Evolutionary conservation across 2,888 invertebrate genomes (phyloP).

Genomic region (Oligia latruncula): DNA sequence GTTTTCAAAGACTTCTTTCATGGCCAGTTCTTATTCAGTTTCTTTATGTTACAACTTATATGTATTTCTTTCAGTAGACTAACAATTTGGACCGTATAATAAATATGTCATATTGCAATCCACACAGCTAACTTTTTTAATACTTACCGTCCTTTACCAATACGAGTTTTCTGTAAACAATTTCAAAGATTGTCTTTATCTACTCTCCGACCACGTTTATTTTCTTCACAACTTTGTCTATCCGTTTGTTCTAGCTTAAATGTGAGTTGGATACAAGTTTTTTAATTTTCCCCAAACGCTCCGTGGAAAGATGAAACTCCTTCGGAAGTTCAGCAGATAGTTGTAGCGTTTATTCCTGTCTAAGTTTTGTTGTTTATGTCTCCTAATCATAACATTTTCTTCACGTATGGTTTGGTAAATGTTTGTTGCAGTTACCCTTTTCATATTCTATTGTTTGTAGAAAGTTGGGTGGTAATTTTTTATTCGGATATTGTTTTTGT

Average conservation of each 20-base stretch:
- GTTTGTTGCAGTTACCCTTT: slow-evolving; percentile 28
- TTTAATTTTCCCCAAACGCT: slow-evolving; percentile 67
- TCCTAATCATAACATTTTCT: slow-evolving; percentile 52
- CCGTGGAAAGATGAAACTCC: slow-evolving; percentile 49
- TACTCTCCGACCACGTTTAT: slow-evolving; percentile 56
- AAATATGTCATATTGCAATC: slow-evolving; percentile 42
- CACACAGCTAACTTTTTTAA: slow-evolving; percentile 61
- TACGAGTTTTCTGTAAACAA: slow-evolving; percentile 61
- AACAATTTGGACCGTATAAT: not conserved
- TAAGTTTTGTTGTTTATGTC: slow-evolving; percentile 56
- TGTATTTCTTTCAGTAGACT: not conserved
- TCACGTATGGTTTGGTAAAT: slow-evolving; percentile 40
- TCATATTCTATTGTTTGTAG: slow-evolving; percentile 31
- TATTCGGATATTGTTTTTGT: not conserved
- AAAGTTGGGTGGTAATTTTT: slow-evolving; percentile 13
- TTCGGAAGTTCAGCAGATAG: slow-evolving; percentile 54
- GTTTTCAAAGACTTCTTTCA: not conserved
- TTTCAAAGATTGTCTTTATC: slow-evolving; percentile 60
- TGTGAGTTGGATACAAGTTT: slow-evolving; percentile 64
- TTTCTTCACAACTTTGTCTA: slow-evolving; percentile 57
- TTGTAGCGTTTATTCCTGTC: slow-evolving; percentile 45
- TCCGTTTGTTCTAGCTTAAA: slow-evolving; percentile 64
- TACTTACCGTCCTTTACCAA: slow-evolving; percentile 33
- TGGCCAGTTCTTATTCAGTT: not conserved
- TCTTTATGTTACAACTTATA: slow-evolving; percentile 13